A percentile compares a stretch with the other conserved stretches of the same genome.
These are phyloP conservation scores for Thinocorus orbignyianus DNA, from an alignment of 2,113 vertebrate genomes.

Conservation along the genomic window DNA sequence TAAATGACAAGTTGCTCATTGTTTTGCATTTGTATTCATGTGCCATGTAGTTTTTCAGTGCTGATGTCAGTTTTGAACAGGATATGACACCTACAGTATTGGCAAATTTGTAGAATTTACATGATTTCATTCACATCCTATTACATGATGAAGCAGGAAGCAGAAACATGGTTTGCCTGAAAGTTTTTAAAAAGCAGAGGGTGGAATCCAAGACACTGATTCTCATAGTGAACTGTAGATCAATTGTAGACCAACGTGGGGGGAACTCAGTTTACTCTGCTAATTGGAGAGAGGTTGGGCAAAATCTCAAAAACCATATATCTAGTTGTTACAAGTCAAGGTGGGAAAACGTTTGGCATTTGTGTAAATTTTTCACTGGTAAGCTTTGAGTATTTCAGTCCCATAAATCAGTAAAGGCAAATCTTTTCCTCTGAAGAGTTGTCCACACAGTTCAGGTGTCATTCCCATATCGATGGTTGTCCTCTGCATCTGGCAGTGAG, in stretches of 20 bases:
- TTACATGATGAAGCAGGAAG: not conserved
- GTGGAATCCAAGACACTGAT: not conserved
- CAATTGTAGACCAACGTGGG: not conserved
- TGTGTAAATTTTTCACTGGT: not conserved
- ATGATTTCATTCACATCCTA: not conserved
- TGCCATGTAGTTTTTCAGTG: not conserved
- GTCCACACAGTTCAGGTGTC: not conserved
- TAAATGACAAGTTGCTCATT: constrained; percentile 24
- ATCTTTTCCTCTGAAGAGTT: not conserved
- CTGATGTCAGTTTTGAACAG: not conserved
- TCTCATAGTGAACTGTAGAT: not conserved
- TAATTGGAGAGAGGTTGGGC: not conserved
- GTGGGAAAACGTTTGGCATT: not conserved
- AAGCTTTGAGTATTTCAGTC: not conserved
- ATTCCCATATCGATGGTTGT: not conserved
- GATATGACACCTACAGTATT: not conserved
- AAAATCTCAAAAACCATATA: not conserved
- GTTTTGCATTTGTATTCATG: constrained; percentile 35
- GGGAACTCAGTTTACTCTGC: not conserved
- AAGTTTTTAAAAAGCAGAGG: not conserved
- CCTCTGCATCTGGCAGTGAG: not conserved
- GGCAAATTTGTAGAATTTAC: not conserved
- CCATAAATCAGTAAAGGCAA: not conserved
- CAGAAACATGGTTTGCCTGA: not conserved
- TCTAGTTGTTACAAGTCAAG: not conserved